Percentiles rank a stretch among this genome's conserved stretches.
Evolutionary conservation across 2,113 vertebrate species (phyloP).

Genomic region (Struthio camelus): DNA sequence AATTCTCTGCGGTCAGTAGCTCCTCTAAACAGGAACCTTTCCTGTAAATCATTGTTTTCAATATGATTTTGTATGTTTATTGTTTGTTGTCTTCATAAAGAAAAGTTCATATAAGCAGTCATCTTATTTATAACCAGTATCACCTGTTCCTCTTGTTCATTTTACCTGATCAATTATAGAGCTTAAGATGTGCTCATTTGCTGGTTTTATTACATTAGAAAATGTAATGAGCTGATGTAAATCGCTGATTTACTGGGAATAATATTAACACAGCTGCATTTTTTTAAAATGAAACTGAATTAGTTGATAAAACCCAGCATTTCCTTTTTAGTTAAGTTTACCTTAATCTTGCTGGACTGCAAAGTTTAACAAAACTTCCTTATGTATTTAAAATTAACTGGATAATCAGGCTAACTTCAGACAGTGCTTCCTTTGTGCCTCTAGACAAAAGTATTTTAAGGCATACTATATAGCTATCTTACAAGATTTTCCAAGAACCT

Average conservation of each 20-base stretch:
- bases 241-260: background rate
- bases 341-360: background rate
- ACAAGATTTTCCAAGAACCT: background rate
- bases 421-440: background rate
- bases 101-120: background rate
- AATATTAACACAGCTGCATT: background rate
- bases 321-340: background rate
- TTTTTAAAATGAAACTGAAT: background rate
- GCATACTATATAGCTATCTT: background rate
- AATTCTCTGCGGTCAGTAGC: background rate
- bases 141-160: background rate
- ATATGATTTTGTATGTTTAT: background rate
- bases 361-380: background rate
- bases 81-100: background rate
- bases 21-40: background rate
- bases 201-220: background rate
- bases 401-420: background rate
- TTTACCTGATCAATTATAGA: background rate
- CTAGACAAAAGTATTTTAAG: background rate
- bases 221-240: background rate
- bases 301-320: background rate
- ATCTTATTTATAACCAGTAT: background rate
- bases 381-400: background rate
- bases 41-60: background rate
- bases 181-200: background rate